phyloP scores from a whole-genome alignment of 2,113 vertebrate species.

The Todiramphus chloris region DNA sequence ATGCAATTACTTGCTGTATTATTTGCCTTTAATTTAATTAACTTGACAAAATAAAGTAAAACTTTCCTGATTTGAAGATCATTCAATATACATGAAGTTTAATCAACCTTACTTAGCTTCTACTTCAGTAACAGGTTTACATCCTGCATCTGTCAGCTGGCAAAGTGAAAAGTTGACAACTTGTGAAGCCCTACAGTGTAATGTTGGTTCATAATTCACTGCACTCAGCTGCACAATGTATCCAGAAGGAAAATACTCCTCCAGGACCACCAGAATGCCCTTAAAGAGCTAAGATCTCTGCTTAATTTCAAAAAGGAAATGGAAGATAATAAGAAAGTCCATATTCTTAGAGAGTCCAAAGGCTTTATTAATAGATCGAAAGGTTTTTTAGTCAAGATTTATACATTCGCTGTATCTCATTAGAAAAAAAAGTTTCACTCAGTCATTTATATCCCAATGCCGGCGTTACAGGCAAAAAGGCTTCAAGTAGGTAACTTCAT shows the following conservation, averaged over 20 bases:
- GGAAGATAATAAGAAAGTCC: conserved; percentile 10
- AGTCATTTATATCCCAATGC: neutral
- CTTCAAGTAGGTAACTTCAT: neutral
- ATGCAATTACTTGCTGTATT: neutral
- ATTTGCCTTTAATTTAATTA: neutral
- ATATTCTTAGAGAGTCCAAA: conserved; percentile 24
- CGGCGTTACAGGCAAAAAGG: neutral
- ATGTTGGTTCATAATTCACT: neutral
- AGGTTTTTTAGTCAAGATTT: neutral
- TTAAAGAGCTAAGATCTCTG: neutral
- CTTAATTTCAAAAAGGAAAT: neutral
- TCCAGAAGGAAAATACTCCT: conserved; percentile 13
- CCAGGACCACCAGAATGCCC: conserved; percentile 34
- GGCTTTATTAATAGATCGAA: conserved; percentile 51
- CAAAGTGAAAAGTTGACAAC: neutral
- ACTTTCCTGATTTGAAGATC: neutral
- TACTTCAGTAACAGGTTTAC: neutral
- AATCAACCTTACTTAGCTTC: neutral
- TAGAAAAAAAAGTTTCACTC: neutral
- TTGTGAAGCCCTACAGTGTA: neutral
- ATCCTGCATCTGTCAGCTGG: neutral
- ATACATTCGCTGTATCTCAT: neutral
- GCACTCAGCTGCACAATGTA: conserved; percentile 25
- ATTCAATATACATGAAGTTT: neutral
- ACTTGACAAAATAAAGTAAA: neutral